Evolutionary conservation across 2,888 invertebrate genomes (phyloP), one percentile per base, ranked within the genome.

Genomic region (Trissoscelio sp.): DNA sequence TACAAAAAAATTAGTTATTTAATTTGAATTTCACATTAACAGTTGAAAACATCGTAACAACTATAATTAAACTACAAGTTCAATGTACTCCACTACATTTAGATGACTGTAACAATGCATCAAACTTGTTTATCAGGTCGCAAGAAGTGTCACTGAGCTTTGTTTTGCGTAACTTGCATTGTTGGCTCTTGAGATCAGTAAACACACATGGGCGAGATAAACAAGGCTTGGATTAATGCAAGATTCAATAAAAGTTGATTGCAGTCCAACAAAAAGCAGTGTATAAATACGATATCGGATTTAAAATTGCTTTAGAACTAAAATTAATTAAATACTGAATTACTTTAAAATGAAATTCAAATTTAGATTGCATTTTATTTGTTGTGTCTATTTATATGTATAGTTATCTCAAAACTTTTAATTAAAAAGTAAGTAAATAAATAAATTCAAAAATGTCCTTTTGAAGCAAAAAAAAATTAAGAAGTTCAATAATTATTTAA

Each of bases 231-330:
- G 6, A 48, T n/a, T 22, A 48, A 48, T 48, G 24, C 12, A 48
- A 24, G 48, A 24, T 48, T 22, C 5, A 22, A 24, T 48, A 48
- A 48, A 48, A 12, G 12, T 48, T 48, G 48, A 22, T 48, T 48
- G 24, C 24, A 1, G n/a, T 12, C 24, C 48, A 48, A 48, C 22
- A 22, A 48, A 48, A 31, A n/a, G 9, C n/a, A 31, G 5, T n/a
- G 34, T 55, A 55, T 55, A 55, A 55, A 55, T 34, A 55, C 34
- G 4, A 14, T 24, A 55, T 37, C 37, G 11, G 9, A 51, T 28
- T 31, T 37, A 57, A 37, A 57, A 28, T 53, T 53, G 28, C 3
- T 2, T 5, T 11, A 37, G 12, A 37, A 7, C 1, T 7, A 3
- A 31, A 31, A 31, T 28, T 28, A 28, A 28, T 28, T 3, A 28